Evolutionary conservation across 2,797 vertebrate genomes (phyloP).

Genomic region (Bryconaethiops microstoma): DNA sequence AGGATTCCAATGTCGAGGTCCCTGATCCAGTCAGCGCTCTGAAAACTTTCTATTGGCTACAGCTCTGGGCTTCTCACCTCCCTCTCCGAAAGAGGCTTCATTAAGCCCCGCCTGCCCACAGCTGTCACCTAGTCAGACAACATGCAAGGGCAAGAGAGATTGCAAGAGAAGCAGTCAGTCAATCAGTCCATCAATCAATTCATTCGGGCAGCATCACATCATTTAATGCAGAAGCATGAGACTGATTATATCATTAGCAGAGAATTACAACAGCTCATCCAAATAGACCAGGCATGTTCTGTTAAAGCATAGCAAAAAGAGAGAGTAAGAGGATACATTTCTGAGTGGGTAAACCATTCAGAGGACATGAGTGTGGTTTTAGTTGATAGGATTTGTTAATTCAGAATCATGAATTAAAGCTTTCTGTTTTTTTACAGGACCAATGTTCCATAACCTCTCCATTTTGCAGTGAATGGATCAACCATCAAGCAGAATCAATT

Average conservation of each 20-base stretch:
- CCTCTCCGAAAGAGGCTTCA: slow-evolving; percentile 78
- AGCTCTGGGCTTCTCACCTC: slow-evolving; percentile 73
- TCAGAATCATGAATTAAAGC: slow-evolving; percentile 7
- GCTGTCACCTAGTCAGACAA: slow-evolving; percentile 88
- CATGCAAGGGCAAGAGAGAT: slow-evolving; percentile 78
- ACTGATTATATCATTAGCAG: slow-evolving; percentile 44
- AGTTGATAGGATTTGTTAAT: slow-evolving; percentile 9
- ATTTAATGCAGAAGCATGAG: slow-evolving; percentile 54
- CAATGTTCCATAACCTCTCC: slow-evolving; percentile 44
- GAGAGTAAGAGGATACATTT: slow-evolving; percentile 51
- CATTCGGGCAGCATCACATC: slow-evolving; percentile 62
- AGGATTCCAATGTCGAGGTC: slow-evolving; percentile 12
- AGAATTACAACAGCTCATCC: slow-evolving; percentile 37
- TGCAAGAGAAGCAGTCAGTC: slow-evolving; percentile 66
- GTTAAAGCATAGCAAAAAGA: slow-evolving; percentile 69
- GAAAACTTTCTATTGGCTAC: slow-evolving; percentile 38
- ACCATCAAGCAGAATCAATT: slow-evolving; percentile 64
- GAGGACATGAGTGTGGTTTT: slow-evolving; percentile 27
- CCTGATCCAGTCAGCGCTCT: slow-evolving; percentile 42
- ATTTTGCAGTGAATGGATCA: slow-evolving; percentile 65
- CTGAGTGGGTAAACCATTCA: slow-evolving; percentile 59
- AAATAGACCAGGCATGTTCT: slow-evolving; percentile 63
- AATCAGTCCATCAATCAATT: slow-evolving; percentile 60
- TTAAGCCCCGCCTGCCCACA: slow-evolving; percentile 77
- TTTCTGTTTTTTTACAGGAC: neutral